phyloP scores from a whole-genome alignment of 2,113 vertebrate species.

The Myrmophylax atrothorax region DNA sequence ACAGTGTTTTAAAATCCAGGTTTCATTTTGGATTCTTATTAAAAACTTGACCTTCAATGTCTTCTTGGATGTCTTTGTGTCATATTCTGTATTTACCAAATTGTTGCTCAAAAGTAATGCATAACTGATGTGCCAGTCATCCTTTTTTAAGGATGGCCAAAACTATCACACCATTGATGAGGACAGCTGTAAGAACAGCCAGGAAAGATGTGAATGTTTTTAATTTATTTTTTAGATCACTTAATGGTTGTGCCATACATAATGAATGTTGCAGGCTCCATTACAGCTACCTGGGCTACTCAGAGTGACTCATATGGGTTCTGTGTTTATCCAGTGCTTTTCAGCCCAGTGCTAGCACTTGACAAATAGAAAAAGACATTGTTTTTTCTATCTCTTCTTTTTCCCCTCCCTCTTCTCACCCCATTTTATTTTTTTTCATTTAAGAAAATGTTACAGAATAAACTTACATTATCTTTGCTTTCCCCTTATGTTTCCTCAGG shows the following conservation, averaged over 20 bases:
- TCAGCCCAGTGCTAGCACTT: background rate
- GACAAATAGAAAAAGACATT: background rate
- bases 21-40: background rate
- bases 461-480: rapidly evolving
- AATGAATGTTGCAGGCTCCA: background rate
- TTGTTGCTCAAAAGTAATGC: background rate
- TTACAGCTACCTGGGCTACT: background rate
- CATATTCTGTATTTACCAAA: background rate
- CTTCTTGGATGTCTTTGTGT: background rate
- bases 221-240: background rate
- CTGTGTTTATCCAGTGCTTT: background rate
- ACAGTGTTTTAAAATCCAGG: background rate
- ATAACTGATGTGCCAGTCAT: background rate
- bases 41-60: background rate
- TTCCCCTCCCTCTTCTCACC: background rate
- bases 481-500: conserved; percentile 57
- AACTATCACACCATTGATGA: background rate
- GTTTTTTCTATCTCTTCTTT: background rate
- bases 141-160: no score
- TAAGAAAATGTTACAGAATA: background rate
- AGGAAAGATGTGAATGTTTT: background rate
- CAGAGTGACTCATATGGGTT: background rate
- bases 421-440: background rate
- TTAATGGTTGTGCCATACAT: background rate
- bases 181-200: background rate